Percentiles rank a stretch among this genome's conserved stretches.
Conservation (phyloP, 1,140 invertebrate genomes). For the Drosophila sucinea region DNA sequence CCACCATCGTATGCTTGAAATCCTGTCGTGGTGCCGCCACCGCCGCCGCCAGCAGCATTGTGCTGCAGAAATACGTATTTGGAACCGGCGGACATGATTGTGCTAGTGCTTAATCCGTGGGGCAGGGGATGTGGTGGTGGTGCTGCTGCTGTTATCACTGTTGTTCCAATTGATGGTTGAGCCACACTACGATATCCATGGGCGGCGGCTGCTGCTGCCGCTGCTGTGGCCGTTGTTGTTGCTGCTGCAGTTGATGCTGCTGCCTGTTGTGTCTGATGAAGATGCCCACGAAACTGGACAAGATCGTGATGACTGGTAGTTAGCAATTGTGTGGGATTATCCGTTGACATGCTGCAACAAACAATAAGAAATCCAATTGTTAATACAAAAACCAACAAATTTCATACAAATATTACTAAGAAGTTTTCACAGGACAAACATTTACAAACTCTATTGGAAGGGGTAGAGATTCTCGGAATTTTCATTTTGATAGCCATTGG, state of each 20-base stretch:
- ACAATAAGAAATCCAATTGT: background rate
- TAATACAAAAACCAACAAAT: background rate
- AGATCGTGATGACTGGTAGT: constrained; percentile 62
- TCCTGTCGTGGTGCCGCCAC: constrained; percentile 30
- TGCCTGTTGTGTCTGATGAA: constrained; percentile 24
- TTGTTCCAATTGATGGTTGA: constrained; percentile 32
- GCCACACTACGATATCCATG: constrained; percentile 43
- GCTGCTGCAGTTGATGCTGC: constrained; percentile 26
- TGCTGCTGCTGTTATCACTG: constrained; percentile 26
- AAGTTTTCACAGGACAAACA: too few relatives aligned
- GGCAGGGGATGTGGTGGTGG: constrained; percentile 10
- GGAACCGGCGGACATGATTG: constrained; percentile 46
- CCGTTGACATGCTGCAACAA: constrained; percentile 78
- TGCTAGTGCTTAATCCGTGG: constrained; percentile 32
- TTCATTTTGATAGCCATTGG: too few relatives aligned
- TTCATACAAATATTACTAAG: background rate
- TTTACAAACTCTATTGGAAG: too few relatives aligned
- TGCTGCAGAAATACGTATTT: constrained; percentile 80
- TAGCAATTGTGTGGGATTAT: constrained; percentile 79
- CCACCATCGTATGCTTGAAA: constrained; percentile 68
- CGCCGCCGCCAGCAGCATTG: constrained; percentile 39
- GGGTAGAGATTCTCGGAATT: too few relatives aligned
- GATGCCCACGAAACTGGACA: constrained; percentile 65
- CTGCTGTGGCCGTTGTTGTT: constrained; percentile 42
- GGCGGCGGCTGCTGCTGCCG: constrained; percentile 38